These are phyloP conservation scores for Spea multiplicata DNA, from an alignment of 2,113 vertebrate species.

Conservation along the genomic window DNA sequence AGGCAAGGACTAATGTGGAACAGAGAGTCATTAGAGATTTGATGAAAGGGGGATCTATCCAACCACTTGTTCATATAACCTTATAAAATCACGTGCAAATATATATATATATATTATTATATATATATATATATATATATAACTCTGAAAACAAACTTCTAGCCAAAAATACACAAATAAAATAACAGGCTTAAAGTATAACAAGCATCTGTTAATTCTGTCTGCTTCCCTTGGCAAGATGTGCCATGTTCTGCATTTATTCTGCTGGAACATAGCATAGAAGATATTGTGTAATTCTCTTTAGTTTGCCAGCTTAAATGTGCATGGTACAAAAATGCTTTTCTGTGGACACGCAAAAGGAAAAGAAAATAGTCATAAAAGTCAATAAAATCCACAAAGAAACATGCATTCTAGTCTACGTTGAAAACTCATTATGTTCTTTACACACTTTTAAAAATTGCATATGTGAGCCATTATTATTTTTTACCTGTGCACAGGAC, in stretches of 20 bases:
- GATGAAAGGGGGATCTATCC: constrained; percentile 50
- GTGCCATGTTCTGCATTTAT: constrained; percentile 21
- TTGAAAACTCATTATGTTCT: not conserved
- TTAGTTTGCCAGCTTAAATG: constrained; percentile 59
- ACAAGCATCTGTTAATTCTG: constrained; percentile 9
- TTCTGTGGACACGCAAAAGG: constrained; percentile 51
- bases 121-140: too few relatives aligned
- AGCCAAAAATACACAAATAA: constrained; percentile 48
- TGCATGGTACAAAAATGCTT: constrained; percentile 36
- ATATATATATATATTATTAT: too few relatives aligned
- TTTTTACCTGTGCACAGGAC: not conserved
- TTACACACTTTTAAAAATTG: constrained; percentile 14
- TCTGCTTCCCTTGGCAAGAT: constrained; percentile 12
- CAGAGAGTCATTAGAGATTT: constrained; percentile 45
- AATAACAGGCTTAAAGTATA: constrained; percentile 53
- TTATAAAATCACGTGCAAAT: constrained; percentile 41
- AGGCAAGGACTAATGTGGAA: not conserved
- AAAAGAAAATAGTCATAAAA: too few relatives aligned
- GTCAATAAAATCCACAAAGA: constrained; percentile 45
- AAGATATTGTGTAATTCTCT: constrained; percentile 15
- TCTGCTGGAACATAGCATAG: constrained; percentile 10
- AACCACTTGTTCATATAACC: constrained; percentile 39
- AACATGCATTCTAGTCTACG: constrained; percentile 24
- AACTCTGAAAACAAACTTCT: constrained; percentile 47
- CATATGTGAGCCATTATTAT: not conserved